Conservation (phyloP, 1,140 invertebrate genomes). For the Tyrophagus putrescentiae region DNA sequence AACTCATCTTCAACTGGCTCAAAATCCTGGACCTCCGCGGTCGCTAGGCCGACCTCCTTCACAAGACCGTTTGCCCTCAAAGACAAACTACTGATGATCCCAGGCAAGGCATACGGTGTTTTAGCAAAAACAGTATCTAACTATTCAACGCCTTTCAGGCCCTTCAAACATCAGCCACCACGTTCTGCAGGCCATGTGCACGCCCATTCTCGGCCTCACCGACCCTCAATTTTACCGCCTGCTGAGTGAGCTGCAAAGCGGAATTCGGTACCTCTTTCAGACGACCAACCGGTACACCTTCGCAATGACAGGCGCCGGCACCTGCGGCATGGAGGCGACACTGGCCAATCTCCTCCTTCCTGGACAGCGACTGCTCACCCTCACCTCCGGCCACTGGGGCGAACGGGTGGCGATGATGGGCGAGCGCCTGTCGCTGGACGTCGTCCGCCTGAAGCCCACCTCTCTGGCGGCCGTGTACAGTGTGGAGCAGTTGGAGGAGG, state of each 20-base stretch:
- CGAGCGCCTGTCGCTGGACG: constrained; percentile 38
- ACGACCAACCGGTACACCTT: constrained; percentile 60
- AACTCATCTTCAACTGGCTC: too few species aligned
- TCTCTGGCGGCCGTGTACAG: too few species aligned
- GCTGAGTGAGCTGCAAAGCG: constrained; percentile 59
- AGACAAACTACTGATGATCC: constrained; percentile 51
- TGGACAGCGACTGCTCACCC: constrained; percentile 53
- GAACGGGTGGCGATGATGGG: constrained; percentile 55
- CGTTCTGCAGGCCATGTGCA: constrained; percentile 44
- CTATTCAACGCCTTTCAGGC: too few species aligned
- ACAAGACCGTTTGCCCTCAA: too few species aligned
- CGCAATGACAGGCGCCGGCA: constrained; percentile 58
- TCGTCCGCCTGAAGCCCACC: too few species aligned
- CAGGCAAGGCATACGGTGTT: too few species aligned
- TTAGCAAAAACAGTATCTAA: too few species aligned
- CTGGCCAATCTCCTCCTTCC: constrained; percentile 60
- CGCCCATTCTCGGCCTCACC: constrained; percentile 52
- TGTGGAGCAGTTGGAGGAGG: constrained; percentile 46
- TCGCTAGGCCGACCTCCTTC: too few species aligned
- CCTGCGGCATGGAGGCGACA: constrained; percentile 65
- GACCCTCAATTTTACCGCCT: constrained; percentile 48
- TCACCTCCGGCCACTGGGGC: constrained; percentile 65
- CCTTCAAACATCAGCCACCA: constrained; percentile 54
- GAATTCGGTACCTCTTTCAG: constrained; percentile 67
- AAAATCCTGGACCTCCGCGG: too few species aligned